These are phyloP conservation scores for Cynopterus sphinx DNA, from an alignment of 2,797 vertebrate species.

Conservation along the genomic window DNA sequence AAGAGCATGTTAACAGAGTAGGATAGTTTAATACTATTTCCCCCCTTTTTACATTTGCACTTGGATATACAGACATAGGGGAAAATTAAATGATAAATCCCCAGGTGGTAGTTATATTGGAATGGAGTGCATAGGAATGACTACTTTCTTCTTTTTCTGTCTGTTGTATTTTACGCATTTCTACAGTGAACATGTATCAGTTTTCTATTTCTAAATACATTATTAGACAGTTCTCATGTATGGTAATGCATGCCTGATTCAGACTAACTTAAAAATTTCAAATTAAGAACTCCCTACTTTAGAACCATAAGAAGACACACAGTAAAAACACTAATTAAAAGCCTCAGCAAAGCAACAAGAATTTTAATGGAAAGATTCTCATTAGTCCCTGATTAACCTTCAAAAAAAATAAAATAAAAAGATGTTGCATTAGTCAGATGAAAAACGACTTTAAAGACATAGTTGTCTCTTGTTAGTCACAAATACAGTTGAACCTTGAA, in stretches of 20 bases:
- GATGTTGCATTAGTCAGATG: neutral
- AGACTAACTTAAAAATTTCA: constrained; percentile 26
- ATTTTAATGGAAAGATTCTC: constrained; percentile 35
- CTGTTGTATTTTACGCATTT: constrained; percentile 16
- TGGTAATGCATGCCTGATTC: neutral
- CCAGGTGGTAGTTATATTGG: constrained; percentile 21
- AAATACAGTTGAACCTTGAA: neutral
- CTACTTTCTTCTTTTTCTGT: constrained; percentile 18
- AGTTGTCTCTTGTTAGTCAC: neutral
- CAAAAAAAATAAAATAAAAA: constrained; percentile 4
- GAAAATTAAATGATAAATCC: neutral
- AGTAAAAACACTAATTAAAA: constrained; percentile 33
- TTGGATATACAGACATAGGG: neutral
- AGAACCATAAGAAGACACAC: neutral
- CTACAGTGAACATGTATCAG: neutral
- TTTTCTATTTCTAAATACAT: constrained; percentile 33
- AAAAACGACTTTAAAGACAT: neutral
- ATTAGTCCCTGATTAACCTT: constrained; percentile 45
- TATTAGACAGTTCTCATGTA: neutral
- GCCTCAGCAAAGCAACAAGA: neutral
- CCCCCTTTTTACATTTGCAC: neutral
- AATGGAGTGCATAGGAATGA: neutral
- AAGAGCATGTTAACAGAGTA: constrained; percentile 7
- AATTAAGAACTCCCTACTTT: neutral
- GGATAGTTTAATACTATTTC: neutral